Conservation (phyloP, 1,140 invertebrate species). For the Tetramorium alpestre region DNA sequence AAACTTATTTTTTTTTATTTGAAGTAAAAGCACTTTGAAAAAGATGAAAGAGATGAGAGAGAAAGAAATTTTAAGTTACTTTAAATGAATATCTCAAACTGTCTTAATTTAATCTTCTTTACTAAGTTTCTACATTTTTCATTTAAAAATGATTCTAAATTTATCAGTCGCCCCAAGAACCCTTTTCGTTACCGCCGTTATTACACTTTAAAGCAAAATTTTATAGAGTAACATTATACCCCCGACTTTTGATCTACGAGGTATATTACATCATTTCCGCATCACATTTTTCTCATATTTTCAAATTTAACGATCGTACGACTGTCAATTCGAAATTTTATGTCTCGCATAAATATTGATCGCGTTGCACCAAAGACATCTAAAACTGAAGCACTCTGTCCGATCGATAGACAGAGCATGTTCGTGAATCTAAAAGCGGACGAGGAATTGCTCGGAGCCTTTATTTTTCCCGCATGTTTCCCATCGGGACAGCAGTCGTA, state of each 20-base stretch:
- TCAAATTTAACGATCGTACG: not conserved
- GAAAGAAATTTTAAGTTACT: not conserved
- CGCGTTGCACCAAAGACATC: constrained; percentile 70
- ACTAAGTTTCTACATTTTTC: not conserved
- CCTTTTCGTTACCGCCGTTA: not conserved
- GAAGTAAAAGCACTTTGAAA: not conserved
- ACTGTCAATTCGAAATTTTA: constrained; percentile 38
- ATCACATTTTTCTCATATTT: not conserved
- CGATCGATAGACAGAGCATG: constrained; percentile 71
- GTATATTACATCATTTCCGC: not conserved
- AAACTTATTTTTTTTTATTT: not conserved
- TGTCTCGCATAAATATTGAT: constrained; percentile 72
- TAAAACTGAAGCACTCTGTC: constrained; percentile 58
- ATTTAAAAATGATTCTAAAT: not conserved
- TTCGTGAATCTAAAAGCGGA: constrained; percentile 74
- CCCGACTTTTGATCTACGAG: not conserved
- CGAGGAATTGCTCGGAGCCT: constrained; percentile 46
- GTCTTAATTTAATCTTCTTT: too few relatives aligned
- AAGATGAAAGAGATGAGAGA: not conserved
- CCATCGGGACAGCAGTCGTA: constrained; percentile 2
- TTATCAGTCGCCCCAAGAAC: not conserved
- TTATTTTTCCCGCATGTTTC: constrained; percentile 47
- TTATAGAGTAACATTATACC: not conserved
- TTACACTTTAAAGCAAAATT: not conserved
- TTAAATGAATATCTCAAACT: not conserved